Conservation (phyloP, 2,888 invertebrate species). For the Tipula unca region DNA sequence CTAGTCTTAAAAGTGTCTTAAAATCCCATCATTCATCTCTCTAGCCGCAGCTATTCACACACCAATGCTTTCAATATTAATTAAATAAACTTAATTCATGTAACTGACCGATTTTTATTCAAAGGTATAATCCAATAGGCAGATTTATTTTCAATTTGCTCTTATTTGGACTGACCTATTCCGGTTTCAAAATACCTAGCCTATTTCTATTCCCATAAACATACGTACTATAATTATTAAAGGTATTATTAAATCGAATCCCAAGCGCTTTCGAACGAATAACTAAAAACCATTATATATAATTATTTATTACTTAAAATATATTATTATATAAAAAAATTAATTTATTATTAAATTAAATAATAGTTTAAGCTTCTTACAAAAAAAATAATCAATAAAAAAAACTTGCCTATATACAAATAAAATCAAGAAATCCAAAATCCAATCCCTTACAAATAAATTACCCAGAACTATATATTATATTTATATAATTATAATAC, state of each 20-base stretch:
- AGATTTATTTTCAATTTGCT: neutral
- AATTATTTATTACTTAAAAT: neutral
- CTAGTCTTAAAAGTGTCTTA: neutral
- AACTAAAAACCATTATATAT: neutral
- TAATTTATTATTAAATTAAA: neutral
- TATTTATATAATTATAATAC: neutral
- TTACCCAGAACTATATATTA: neutral
- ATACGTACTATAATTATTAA: neutral
- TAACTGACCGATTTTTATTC: too few relatives aligned
- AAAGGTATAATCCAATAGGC: neutral
- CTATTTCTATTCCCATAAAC: neutral
- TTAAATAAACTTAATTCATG: too few relatives aligned
- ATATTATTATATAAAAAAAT: neutral
- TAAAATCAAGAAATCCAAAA: neutral
- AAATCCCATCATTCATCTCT: neutral
- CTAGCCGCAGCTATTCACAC: neutral
- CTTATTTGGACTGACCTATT: neutral
- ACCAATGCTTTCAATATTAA: neutral
- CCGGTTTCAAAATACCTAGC: neutral
- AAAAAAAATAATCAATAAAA: neutral
- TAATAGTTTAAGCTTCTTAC: neutral
- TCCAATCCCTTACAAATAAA: neutral
- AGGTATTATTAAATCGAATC: neutral
- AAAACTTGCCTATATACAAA: neutral
- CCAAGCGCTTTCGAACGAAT: neutral